Percentiles rank a stretch among this genome's conserved stretches.
Conservation (phyloP, 2,888 invertebrate genomes). For the Hirtodrosophila alboralis region DNA sequence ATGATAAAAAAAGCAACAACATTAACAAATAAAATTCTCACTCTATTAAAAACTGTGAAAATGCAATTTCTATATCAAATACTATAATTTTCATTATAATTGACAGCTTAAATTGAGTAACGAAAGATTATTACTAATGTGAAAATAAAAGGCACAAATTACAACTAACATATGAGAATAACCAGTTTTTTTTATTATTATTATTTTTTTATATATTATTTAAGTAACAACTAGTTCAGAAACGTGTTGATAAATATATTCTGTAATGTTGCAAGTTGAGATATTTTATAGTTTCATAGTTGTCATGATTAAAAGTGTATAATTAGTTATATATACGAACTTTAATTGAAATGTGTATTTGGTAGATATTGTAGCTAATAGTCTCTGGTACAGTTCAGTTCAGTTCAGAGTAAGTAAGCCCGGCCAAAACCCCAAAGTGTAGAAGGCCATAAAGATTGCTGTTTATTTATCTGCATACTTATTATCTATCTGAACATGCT, state of each 20-base stretch:
- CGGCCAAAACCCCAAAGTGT: conserved; percentile 33
- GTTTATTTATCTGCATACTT: conserved; percentile 50
- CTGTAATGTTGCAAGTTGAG: conserved; percentile 16
- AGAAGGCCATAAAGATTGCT: conserved; percentile 63
- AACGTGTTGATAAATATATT: neutral
- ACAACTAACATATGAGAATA: conserved; percentile 1
- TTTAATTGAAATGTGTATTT: conserved; percentile 2
- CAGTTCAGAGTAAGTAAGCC: conserved; percentile 23
- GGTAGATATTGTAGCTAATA: conserved; percentile 6
- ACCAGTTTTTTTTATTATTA: too few relatives aligned
- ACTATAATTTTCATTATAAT: conserved; percentile 3
- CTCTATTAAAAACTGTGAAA: neutral
- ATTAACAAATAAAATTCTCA: neutral
- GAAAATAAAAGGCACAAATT: conserved; percentile 5
- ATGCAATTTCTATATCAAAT: neutral
- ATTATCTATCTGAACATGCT: conserved; percentile 55
- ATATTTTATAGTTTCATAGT: neutral
- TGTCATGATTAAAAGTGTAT: neutral
- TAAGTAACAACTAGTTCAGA: conserved; percentile 6
- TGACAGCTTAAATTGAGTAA: neutral
- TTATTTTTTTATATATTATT: too few relatives aligned
- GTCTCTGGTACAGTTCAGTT: too few relatives aligned
- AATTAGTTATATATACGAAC: conserved; percentile 13
- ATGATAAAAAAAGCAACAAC: conserved; percentile 1
- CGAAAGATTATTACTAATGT: neutral